Conservation (phyloP, 1,140 invertebrate species). For the Eciton burchellii region DNA sequence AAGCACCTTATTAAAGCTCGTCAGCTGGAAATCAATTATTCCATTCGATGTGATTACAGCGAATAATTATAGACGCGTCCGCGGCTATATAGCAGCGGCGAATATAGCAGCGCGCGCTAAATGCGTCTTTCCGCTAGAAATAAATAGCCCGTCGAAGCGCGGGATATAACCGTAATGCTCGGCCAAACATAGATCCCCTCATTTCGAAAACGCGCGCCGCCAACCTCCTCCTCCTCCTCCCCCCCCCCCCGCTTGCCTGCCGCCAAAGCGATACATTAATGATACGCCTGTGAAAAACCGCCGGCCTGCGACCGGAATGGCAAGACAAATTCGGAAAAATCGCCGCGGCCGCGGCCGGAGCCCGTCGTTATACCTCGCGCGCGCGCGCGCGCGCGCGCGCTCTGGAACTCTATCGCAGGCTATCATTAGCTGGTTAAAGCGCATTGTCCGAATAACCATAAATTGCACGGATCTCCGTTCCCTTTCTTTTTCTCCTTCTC, state of each 20-base stretch:
- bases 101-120: conserved; percentile 35
- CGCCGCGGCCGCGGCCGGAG: neutral
- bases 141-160: conserved; percentile 42
- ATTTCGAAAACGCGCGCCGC: conserved; percentile 12
- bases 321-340: conserved; percentile 16
- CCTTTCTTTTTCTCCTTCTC: too few relatives aligned
- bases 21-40: conserved; percentile 57
- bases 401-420: neutral
- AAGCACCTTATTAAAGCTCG: conserved; percentile 56
- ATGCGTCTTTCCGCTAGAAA: conserved; percentile 26
- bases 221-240: neutral
- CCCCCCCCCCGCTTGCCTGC: too few relatives aligned
- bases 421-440: conserved; percentile 22
- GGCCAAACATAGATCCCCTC: conserved; percentile 30
- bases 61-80: neutral
- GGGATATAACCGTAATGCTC: conserved; percentile 42
- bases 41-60: conserved; percentile 50
- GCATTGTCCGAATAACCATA: neutral
- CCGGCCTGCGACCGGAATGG: neutral
- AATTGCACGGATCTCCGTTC: neutral
- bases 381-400: too few relatives aligned
- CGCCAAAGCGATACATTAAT: conserved; percentile 40
- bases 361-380: neutral
- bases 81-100: conserved; percentile 39
- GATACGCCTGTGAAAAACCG: conserved; percentile 22